A percentile compares a stretch with the other conserved stretches of the same genome.
phyloP scores from a whole-genome alignment of 2,113 vertebrate genomes.

The Salvelinus alpinus region DNA sequence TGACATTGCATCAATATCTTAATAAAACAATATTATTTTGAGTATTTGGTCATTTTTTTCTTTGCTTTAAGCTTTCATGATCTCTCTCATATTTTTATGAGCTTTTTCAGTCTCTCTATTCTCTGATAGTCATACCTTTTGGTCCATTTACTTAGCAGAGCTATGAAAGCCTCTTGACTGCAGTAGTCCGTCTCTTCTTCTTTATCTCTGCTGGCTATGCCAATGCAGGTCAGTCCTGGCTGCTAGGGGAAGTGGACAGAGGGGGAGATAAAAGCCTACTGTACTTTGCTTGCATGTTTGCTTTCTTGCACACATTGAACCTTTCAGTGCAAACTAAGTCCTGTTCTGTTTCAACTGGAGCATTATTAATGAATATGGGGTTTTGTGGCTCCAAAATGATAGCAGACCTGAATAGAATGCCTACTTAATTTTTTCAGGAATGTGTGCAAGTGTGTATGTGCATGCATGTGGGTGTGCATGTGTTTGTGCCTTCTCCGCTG shows the following conservation, averaged over 20 bases:
- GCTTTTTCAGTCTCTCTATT: background rate
- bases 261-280: constrained; percentile 35
- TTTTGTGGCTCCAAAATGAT: constrained; percentile 36
- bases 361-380: constrained; percentile 65
- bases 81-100: background rate
- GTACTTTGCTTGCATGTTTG: constrained; percentile 34
- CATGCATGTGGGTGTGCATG: constrained; percentile 67
- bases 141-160: constrained; percentile 20
- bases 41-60: too few species aligned
- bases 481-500: constrained; percentile 59
- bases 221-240: constrained; percentile 37
- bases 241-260: background rate
- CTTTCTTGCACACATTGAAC: constrained; percentile 42
- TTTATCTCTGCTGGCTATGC: constrained; percentile 48
- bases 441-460: constrained; percentile 22
- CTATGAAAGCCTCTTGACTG: constrained; percentile 42
- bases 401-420: constrained; percentile 46
- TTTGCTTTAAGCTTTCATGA: background rate
- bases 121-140: background rate
- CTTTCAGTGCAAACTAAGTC: constrained; percentile 52
- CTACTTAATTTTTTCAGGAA: constrained; percentile 64
- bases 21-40: too few species aligned
- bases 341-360: constrained; percentile 53
- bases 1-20: too few species aligned
- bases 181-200: constrained; percentile 22